Base-by-base conservation (phyloP, 2,113 vertebrate species). In the Psittacara wagleri region DNA sequence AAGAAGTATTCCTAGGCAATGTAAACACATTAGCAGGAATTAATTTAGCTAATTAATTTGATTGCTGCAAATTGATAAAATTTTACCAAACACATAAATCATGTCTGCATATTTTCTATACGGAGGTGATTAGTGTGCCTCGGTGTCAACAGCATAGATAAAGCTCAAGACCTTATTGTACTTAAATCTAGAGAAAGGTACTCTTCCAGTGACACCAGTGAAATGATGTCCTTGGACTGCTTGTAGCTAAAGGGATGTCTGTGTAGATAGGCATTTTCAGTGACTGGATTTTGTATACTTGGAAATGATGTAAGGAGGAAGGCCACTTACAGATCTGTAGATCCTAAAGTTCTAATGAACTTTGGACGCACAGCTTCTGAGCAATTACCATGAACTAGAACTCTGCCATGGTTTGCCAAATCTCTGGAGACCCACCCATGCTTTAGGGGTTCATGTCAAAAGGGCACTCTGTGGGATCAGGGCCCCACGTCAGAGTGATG, bases 41-140 rank as follows among this genome's bases (percentile, higher is more conserved):
- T 94, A 94, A 91, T 93, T 91, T 67, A 87, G 52, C 64, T 96
- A 87, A 96, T 97, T 96, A 95, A 92, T 89, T 94, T 97, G 92
- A 96, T 96, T 96, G 94, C 95, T 82, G 66, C 73, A 95, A 95
- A 87, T 94, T 88, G 83, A 76, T 64, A 95, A 90, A 83, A 82
- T 69, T 91, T 94, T 94, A 79, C 49, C 41, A 89, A 96, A 95
- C 4, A 43, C 51, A 90, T 96, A 89, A 96, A 94, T 91, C 61
- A 87, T 59, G 67, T 69, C 88, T 85, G 73, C 24, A 5, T 91
- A 76, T 77, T 91, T 92, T 92, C 83, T 92, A 3, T 74, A 94
- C 52, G 52, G 44, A 92, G 52, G n/a, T 94, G 88, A 92, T 94
- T 94, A 94, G 54, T 69, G 54, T 82, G 37, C 35, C 63, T 92